Evolutionary conservation across 1,140 invertebrate species (phyloP).

Genomic region (Vollenhovia emeryi): DNA sequence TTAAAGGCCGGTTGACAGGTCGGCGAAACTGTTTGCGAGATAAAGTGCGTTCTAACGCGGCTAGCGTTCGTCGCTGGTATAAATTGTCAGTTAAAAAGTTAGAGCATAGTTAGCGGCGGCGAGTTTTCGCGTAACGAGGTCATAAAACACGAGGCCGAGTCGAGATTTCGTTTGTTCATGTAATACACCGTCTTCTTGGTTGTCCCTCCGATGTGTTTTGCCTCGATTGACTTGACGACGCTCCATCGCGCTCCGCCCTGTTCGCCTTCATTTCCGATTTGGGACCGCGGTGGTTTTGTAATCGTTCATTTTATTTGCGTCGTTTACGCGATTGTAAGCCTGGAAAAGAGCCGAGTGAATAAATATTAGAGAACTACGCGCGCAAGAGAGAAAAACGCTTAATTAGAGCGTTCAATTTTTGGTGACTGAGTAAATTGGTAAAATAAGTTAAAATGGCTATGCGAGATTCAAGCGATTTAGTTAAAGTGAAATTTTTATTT

Average conservation of each 20-base stretch:
- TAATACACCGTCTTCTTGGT: background rate
- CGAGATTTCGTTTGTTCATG: slow-evolving; percentile 3
- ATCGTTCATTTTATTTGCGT: background rate
- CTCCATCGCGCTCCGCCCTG: background rate
- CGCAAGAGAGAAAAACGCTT: background rate
- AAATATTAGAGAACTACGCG: background rate
- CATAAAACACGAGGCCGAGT: slow-evolving; percentile 16
- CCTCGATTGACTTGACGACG: background rate
- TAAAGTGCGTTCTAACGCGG: slow-evolving; percentile 16
- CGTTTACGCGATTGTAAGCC: background rate
- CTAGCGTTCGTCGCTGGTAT: slow-evolving; percentile 2
- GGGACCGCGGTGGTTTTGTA: background rate
- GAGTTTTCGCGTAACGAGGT: slow-evolving; percentile 53
- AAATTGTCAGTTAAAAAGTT: slow-evolving; percentile 69
- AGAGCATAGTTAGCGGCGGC: slow-evolving; percentile 52
- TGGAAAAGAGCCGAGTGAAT: background rate
- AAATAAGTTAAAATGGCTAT: background rate
- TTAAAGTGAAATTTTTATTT: slow-evolving; percentile 5
- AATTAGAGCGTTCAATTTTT: background rate
- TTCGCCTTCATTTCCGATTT: background rate
- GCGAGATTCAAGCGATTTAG: background rate
- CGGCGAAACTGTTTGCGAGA: slow-evolving; percentile 38
- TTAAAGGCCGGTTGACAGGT: slow-evolving; percentile 42
- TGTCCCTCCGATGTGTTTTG: background rate
- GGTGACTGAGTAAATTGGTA: background rate